phyloP scores from a whole-genome alignment of 2,888 invertebrate species.

The Chydorus sphaericus region DNA sequence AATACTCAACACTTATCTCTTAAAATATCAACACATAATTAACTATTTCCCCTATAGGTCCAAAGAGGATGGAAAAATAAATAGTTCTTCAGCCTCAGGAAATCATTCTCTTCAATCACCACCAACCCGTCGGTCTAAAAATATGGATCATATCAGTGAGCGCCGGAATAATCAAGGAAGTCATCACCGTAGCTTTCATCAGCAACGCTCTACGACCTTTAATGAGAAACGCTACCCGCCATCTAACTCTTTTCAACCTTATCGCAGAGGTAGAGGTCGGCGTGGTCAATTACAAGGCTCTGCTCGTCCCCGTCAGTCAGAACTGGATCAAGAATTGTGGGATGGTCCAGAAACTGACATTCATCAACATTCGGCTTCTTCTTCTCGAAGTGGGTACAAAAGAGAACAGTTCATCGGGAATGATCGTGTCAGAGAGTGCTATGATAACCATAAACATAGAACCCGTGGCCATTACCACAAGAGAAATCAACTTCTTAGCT shows the following conservation, averaged over 20 bases:
- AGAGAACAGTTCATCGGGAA: no score
- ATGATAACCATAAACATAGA: neutral
- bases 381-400: neutral
- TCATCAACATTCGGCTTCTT: neutral
- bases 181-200: no score
- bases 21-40: neutral
- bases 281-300: neutral
- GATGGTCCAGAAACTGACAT: neutral
- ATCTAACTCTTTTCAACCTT: neutral
- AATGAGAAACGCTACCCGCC: neutral
- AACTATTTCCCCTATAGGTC: neutral
- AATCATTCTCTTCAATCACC: neutral
- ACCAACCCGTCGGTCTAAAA: neutral
- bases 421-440: neutral
- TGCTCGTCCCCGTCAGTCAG: neutral
- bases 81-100: neutral
- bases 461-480: no score
- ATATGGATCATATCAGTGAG: neutral
- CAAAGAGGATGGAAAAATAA: neutral
- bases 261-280: neutral
- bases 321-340: constrained; percentile 3
- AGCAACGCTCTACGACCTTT: neutral
- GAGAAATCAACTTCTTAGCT: no score
- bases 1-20: neutral
- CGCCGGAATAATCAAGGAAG: neutral